Base-by-base conservation (phyloP, 2,113 vertebrate genomes). In the Mystacornis crossleyi region DNA sequence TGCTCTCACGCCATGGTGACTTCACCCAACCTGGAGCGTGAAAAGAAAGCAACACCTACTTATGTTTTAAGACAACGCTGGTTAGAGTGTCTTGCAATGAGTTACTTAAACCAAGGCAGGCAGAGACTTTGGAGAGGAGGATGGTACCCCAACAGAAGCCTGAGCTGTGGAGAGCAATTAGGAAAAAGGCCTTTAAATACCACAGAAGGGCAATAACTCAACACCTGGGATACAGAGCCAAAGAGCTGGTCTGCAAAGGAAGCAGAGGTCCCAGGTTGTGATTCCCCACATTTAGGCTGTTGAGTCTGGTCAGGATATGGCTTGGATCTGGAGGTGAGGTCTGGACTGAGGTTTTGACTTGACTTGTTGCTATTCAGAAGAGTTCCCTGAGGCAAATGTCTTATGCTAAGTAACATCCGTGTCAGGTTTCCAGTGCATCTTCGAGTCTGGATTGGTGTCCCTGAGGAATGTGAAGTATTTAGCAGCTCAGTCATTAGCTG, bases 401-500 rank as follows among this genome's bases (percentile, higher is more conserved):
- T 73, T 74, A n/a, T 1, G 9, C 43, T 34, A 17, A 90, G 24
- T 47, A 89, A 80, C 50, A 58, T 85, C 38, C 0, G 0, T 73
- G 79, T 73, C 74, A 82, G 64, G 60, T 86, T 75, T 89, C 60
- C 75, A 81, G 67, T 57, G 36, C 61, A 47, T 70, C 67, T 90
- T 61, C 1, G 2, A 88, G 62, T 24, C 47, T 71, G 60, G 34
- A 51, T 26, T 82, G 67, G 75, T 81, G 67, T 91, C 55, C 2
- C 1, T 21, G 64, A 90, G 60, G 92, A 93, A 94, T 90, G 50
- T 88, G 74, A 83, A 91, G 70, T 54, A 93, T 96, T 94, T 54
- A 95, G 85, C 81, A 83, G 74, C n/a, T 54, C 13, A 25, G 87
- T 69, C 6, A 17, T 66, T 87, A 69, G 84, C 10, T 31, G 42